These are phyloP conservation scores for Idaea dimidiata DNA, from an alignment of 2,888 invertebrate genomes.

Conservation along the genomic window DNA sequence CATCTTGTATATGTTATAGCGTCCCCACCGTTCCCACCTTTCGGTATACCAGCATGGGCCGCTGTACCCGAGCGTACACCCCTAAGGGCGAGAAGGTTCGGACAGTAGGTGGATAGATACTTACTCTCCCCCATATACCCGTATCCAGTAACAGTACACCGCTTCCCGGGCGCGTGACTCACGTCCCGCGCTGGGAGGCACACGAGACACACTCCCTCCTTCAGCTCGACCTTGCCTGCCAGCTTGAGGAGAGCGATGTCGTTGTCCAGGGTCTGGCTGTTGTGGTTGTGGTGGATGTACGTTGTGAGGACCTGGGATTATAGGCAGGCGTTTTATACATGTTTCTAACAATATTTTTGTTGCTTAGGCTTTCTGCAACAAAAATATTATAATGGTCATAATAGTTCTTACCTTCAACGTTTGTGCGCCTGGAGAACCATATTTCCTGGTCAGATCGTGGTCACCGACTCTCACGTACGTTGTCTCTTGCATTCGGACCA, in stretches of 20 bases:
- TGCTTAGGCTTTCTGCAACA: no score
- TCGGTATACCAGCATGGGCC: no score
- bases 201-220: slow-evolving; percentile 90
- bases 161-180: slow-evolving; percentile 92
- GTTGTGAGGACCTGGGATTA: slow-evolving; percentile 87
- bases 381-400: neutral
- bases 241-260: slow-evolving; percentile 95
- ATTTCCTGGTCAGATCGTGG: slow-evolving; percentile 93
- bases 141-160: slow-evolving; percentile 96
- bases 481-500: slow-evolving; percentile 95
- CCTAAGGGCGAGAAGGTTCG: no score
- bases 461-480: slow-evolving; percentile 96
- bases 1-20: no score
- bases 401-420: slow-evolving; percentile 80
- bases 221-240: slow-evolving; percentile 92
- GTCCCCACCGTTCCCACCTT: no score
- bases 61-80: no score
- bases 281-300: slow-evolving; percentile 97
- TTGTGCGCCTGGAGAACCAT: slow-evolving; percentile 95
- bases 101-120: slow-evolving; percentile 32
- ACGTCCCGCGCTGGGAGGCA: slow-evolving; percentile 94
- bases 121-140: slow-evolving; percentile 97
- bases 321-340: neutral
- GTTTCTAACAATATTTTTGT: no score
- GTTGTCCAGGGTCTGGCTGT: slow-evolving; percentile 95